Evolutionary conservation across 2,888 invertebrate genomes (phyloP), one percentile per base, ranked within the genome.

Genomic region (Brenthis hecate): DNA sequence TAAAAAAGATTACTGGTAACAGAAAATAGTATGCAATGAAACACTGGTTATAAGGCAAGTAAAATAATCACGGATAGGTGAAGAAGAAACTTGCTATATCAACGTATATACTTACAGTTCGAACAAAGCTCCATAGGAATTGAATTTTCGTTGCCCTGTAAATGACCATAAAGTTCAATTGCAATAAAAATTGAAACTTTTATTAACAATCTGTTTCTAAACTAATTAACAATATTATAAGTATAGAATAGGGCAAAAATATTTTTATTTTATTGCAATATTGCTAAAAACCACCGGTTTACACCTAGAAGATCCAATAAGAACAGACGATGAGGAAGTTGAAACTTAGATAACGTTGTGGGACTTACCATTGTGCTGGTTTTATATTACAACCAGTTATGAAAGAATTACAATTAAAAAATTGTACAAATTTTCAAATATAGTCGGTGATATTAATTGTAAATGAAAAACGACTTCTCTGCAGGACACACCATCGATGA

Each of bases 111-210:
- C 97, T 97, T 94, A 97, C 97, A 98, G 88, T 98, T 98, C 88
- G 98, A 97, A 95, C 98, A 98, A 81, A 98, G 96, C 95, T 98
- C 98, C 97, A 98, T 97, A 80, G 98, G 98, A 87, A 98, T 95
- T 80, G 98, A 98, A 87, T 96, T 96, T 94, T 98, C 98, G 94
- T 98, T 98, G 93, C 98, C 98, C 98, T 98, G 94, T 66, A 95
- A 80, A 75, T 66, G 32, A 60, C 48, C 51, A 19, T 55, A 56
- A 13, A 32, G n/a, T 58, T 48, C 58, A 50, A n/a, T 50, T 23
- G 50, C 8, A 32, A 50, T 28, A 50, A 28, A 28, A 60, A n/a
- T 50, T 60, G 50, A 6, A n/a, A 48, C 36, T 43, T 43, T 43
- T 28, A n/a, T 2, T 11, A 50, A 50, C 28, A 43, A 16, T 32